Evolutionary conservation across 1,140 invertebrate species (phyloP).

Genomic region (Drosophila azteca): DNA sequence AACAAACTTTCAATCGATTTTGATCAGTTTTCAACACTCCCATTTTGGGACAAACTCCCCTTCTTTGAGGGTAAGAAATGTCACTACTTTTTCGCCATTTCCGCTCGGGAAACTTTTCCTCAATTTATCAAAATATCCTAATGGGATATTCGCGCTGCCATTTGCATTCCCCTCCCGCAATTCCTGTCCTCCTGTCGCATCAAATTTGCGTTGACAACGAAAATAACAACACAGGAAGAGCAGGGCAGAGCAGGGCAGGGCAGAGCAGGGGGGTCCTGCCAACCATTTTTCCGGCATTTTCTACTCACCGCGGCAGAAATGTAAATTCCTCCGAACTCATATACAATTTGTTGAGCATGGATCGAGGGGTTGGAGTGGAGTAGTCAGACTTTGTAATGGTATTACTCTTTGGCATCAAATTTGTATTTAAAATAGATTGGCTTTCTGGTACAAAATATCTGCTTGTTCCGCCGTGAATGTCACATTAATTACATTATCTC

Average conservation of each 20-base stretch:
- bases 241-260: too few relatives aligned
- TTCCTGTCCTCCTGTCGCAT: conserved; percentile 50
- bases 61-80: background rate
- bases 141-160: conserved; percentile 12
- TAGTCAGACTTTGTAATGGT: conserved; percentile 53
- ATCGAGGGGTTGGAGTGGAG: conserved; percentile 29
- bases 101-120: conserved; percentile 16
- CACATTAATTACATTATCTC: conserved; percentile 28
- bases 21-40: too few relatives aligned
- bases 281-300: conserved; percentile 7
- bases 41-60: too few relatives aligned
- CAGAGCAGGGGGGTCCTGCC: too few relatives aligned
- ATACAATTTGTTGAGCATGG: conserved; percentile 64
- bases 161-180: conserved; percentile 46
- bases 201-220: conserved; percentile 34
- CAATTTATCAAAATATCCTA: conserved; percentile 12
- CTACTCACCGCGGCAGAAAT: conserved; percentile 68
- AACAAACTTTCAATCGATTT: too few relatives aligned
- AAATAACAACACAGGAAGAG: conserved; percentile 4
- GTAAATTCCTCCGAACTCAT: conserved; percentile 71
- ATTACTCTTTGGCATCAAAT: conserved; percentile 40
- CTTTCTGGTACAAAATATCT: too few relatives aligned
- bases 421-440: conserved; percentile 1
- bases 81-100: conserved; percentile 10
- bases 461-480: too few relatives aligned